Base-by-base conservation (phyloP, 2,797 vertebrate species). In the Leuciscus waleckii region DNA sequence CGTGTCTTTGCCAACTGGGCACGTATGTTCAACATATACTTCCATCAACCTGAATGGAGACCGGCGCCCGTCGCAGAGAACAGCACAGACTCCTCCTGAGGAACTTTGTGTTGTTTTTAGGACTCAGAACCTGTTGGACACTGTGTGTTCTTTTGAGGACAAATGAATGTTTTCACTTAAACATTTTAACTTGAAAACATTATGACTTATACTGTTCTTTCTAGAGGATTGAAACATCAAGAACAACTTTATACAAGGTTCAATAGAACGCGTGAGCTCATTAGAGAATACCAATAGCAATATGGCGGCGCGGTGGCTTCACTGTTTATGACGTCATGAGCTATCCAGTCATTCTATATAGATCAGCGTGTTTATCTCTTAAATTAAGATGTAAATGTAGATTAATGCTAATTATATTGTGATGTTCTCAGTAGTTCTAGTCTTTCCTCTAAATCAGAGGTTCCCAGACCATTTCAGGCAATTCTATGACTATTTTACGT, bases 1-100 rank as follows among this genome's bases (percentile, higher is more conserved):
- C 92, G 91, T 4, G 97, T 97, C 61, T 99, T 99, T 85, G 96
- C 97, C 91, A 97, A 95, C 89, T 99, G 98, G 98, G 97, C 97
- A 6, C 95, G 93, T 87, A 96, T 94, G 69, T 96, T 96, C 90
- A 88, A 96, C 86, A 97, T 99, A 89, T 95, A 92, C 90, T 99
- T 98, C 91, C 96, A 97, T 92, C 97, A 97, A 90, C 98, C 98
- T 0, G 95, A 97, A 93, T 99, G 98, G 98, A 88, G 93, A 77
- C 96, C 96, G 3, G 91, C 92, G 7, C 86, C 94, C 0, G 86
- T 90, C 16, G 1, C 90, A 65, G 61, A 14, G 13, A 96, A 93
- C 82, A 69, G 69, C 87, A 94, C 92, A 0, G 84, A 86, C 85
- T 91, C 17, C 17, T 16, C 91, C 58, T 93, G 93, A 92, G 54